Evolutionary conservation across 2,113 vertebrate species (phyloP).

Genomic region (Phyllostomus discolor): DNA sequence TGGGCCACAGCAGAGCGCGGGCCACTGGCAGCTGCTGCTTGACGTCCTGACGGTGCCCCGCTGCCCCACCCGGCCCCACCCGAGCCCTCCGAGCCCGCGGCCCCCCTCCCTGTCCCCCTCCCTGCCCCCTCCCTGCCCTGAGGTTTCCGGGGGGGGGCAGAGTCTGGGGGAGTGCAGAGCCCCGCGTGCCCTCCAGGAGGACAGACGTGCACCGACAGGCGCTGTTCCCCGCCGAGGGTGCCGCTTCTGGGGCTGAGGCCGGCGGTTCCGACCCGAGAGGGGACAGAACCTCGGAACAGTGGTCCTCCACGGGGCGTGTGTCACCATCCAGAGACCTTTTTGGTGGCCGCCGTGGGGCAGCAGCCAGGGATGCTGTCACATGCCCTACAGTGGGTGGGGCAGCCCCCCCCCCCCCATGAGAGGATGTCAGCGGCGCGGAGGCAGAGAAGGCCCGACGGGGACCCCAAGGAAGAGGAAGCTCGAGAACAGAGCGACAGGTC

Average conservation of each 20-base stretch:
- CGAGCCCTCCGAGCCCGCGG: fast-evolving
- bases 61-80: neutral
- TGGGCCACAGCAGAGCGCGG: neutral
- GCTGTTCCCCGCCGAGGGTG: fast-evolving
- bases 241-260: neutral
- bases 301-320: neutral
- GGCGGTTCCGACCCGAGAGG: fast-evolving
- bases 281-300: fast-evolving
- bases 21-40: neutral
- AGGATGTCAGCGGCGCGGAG: fast-evolving
- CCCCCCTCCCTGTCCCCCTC: no score
- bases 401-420: neutral
- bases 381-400: fast-evolving
- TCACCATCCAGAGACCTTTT: neutral
- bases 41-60: neutral
- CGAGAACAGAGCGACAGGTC: fast-evolving
- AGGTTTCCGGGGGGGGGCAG: neutral
- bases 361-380: neutral
- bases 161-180: fast-evolving
- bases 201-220: fast-evolving
- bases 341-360: fast-evolving
- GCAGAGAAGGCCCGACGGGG: neutral
- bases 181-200: neutral
- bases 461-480: neutral
- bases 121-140: neutral